Conservation (phyloP, 2,888 invertebrate genomes). For the Troilus luridus region DNA sequence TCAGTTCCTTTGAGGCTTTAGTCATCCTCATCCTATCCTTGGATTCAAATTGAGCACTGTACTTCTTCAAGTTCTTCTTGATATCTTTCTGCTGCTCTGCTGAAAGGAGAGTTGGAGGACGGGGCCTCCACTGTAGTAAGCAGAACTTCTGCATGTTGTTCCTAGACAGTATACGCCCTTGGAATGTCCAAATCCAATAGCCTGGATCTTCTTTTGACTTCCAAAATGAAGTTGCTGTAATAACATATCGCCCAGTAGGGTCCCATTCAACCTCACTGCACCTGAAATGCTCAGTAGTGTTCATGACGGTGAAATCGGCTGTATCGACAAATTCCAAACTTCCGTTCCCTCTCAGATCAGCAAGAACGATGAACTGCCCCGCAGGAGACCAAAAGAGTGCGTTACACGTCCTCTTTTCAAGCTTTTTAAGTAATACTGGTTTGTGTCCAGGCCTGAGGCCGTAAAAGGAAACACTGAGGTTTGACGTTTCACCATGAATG, state of each 20-base stretch:
- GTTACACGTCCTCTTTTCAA: slow-evolving; percentile 90
- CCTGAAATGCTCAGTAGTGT: slow-evolving; percentile 93
- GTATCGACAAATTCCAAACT: slow-evolving; percentile 96
- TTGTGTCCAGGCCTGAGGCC: slow-evolving; percentile 92
- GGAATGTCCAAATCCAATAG: slow-evolving; percentile 99
- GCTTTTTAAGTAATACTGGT: slow-evolving; percentile 82
- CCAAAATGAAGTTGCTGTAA: slow-evolving; percentile 95
- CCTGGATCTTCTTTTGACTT: slow-evolving; percentile 90
- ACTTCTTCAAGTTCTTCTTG: slow-evolving; percentile 97
- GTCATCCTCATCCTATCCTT: slow-evolving; percentile 94
- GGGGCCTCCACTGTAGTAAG: slow-evolving; percentile 95
- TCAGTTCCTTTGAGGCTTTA: slow-evolving; percentile 94
- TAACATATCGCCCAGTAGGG: slow-evolving; percentile 97
- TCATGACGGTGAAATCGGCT: slow-evolving; percentile 95
- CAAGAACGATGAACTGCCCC: slow-evolving; percentile 95
- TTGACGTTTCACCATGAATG: slow-evolving; percentile 92
- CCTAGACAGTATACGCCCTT: slow-evolving; percentile 82
- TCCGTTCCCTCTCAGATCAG: slow-evolving; percentile 88
- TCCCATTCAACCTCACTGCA: slow-evolving; percentile 99
- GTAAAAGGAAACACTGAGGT: slow-evolving; percentile 92
- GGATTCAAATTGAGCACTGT: slow-evolving; percentile 94
- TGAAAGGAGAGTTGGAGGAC: slow-evolving; percentile 87
- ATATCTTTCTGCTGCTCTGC: slow-evolving; percentile 93
- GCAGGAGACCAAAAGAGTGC: slow-evolving; percentile 91
- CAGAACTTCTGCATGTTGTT: slow-evolving; percentile 94